Evolutionary conservation across 2,797 vertebrate species (phyloP).

Genomic region (Trachops cirrhosus): DNA sequence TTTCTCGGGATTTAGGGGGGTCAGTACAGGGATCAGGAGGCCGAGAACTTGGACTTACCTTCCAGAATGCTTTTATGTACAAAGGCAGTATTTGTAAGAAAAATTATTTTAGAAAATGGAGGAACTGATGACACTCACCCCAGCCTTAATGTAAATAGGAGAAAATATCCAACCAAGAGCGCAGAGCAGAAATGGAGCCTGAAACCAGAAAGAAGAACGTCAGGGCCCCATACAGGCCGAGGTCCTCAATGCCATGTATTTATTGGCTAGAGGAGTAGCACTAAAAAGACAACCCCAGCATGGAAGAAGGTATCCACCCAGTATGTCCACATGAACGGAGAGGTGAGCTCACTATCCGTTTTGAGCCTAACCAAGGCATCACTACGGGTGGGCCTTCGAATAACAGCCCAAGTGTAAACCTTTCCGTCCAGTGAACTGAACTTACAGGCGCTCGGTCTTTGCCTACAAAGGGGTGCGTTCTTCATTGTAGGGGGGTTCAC

Average conservation of each 20-base stretch:
- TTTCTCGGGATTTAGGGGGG: neutral
- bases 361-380: neutral
- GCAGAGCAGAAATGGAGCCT: conserved; percentile 90
- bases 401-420: neutral
- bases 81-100: neutral
- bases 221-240: neutral
- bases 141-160: conserved; percentile 94
- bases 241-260: neutral
- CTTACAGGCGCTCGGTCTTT: neutral
- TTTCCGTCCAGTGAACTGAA: neutral
- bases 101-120: neutral
- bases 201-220: conserved; percentile 65
- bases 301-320: no score
- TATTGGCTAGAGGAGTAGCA: no score
- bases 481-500: neutral
- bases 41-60: neutral
- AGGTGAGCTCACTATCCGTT: neutral
- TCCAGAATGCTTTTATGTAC: neutral
- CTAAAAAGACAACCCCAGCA: no score
- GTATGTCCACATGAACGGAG: neutral
- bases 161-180: conserved; percentile 95
- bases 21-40: neutral
- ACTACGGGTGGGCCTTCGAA: neutral
- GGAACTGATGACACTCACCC: conserved; percentile 82
- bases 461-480: neutral